Conservation (phyloP, 2,797 vertebrate species). For the Takifugu rubripes region DNA sequence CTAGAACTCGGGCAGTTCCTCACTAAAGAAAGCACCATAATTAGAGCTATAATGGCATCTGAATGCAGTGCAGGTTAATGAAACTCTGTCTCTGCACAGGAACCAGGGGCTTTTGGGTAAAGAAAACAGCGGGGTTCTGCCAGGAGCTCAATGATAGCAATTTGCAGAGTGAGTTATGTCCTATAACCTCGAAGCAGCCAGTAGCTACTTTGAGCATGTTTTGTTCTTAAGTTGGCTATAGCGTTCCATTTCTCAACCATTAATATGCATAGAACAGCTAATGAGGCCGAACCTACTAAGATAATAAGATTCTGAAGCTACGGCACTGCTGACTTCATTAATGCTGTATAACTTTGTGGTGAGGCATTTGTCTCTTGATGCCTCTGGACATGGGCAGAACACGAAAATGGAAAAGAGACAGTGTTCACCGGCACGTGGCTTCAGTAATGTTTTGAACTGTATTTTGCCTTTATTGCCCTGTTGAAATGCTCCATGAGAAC, state of each 20-base stretch:
- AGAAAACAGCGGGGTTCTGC: slow-evolving; percentile 79
- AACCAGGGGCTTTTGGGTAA: slow-evolving; percentile 77
- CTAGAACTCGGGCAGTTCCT: slow-evolving; percentile 61
- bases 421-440: slow-evolving; percentile 42
- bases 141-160: slow-evolving; percentile 79
- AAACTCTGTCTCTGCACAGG: slow-evolving; percentile 72
- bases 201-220: slow-evolving; percentile 65
- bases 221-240: slow-evolving; percentile 78
- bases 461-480: slow-evolving; percentile 46
- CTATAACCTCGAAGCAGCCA: slow-evolving; percentile 66
- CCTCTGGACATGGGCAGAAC: slow-evolving; percentile 60
- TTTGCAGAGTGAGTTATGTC: slow-evolving; percentile 83
- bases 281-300: slow-evolving; percentile 81
- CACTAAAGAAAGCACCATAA: slow-evolving; percentile 75
- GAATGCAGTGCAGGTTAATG: slow-evolving; percentile 78
- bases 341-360: slow-evolving; percentile 73
- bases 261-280: slow-evolving; percentile 81
- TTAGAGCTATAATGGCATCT: slow-evolving; percentile 81
- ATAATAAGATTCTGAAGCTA: slow-evolving; percentile 79
- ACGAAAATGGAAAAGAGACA: slow-evolving; percentile 43
- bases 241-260: slow-evolving; percentile 77
- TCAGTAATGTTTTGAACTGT: slow-evolving; percentile 46
- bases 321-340: slow-evolving; percentile 68
- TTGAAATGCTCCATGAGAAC: slow-evolving; percentile 35
- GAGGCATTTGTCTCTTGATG: slow-evolving; percentile 68